These are phyloP conservation scores for Drosophila murphyi DNA, from an alignment of 1,140 invertebrate genomes.

Conservation along the genomic window DNA sequence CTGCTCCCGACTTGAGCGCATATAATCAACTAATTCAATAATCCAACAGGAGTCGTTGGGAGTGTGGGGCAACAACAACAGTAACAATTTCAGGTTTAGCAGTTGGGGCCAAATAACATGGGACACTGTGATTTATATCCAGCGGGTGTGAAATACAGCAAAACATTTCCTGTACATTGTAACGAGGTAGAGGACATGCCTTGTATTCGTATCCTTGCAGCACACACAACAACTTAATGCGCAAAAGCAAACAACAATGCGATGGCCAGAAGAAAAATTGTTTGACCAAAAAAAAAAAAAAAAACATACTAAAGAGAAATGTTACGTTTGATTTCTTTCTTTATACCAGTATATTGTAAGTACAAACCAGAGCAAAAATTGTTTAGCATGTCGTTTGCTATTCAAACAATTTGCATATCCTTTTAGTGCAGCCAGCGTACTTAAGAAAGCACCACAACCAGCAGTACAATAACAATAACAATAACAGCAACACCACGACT, in stretches of 20 bases:
- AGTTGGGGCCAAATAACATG: conserved; percentile 47
- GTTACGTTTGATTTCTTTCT: conserved; percentile 47
- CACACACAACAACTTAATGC: conserved; percentile 67
- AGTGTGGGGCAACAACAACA: background rate
- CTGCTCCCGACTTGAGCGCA: conserved; percentile 13
- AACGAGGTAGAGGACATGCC: conserved; percentile 31
- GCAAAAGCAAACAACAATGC: conserved; percentile 61
- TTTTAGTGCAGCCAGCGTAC: conserved; percentile 75
- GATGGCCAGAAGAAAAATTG: conserved; percentile 51
- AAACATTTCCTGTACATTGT: conserved; percentile 59
- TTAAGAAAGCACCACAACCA: conserved; percentile 62
- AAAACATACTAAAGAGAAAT: conserved; percentile 45
- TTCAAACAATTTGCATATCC: conserved; percentile 84
- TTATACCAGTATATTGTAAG: background rate
- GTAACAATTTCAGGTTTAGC: background rate
- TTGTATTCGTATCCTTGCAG: conserved; percentile 42
- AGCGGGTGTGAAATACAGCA: conserved; percentile 65
- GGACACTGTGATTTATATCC: conserved; percentile 67
- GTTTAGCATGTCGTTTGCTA: conserved; percentile 78
- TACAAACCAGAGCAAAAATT: conserved; percentile 53
- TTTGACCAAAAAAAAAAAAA: conserved; percentile 46
- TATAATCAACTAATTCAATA: conserved; percentile 78
- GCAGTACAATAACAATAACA: conserved; percentile 20
- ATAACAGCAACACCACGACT: conserved; percentile 23
- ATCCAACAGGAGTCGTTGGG: conserved; percentile 42